Conservation (phyloP, 1,140 invertebrate species). For the Solen grandis region DNA sequence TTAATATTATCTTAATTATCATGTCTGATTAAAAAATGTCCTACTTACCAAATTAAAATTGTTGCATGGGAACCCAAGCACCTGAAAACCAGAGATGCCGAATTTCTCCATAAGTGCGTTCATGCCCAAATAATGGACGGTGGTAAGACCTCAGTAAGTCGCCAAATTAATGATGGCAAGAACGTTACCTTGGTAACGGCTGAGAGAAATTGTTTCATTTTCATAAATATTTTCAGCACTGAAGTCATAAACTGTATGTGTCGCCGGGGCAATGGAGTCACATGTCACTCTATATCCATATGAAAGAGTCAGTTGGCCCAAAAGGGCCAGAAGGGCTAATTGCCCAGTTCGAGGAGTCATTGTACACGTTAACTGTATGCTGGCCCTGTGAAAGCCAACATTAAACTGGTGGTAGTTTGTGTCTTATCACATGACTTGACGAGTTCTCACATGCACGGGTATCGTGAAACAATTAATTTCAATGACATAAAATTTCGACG, state of each 20-base stretch:
- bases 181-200: conserved; percentile 79
- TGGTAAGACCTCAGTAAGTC: conserved; percentile 81
- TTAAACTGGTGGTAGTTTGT: too few relatives aligned
- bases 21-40: neutral
- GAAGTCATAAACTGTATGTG: conserved; percentile 68
- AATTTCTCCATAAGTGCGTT: conserved; percentile 78
- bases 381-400: too few relatives aligned
- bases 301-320: conserved; percentile 30
- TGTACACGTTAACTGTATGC: too few relatives aligned
- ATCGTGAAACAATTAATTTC: too few relatives aligned
- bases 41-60: conserved; percentile 81
- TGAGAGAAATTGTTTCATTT: conserved; percentile 69
- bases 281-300: conserved; percentile 46
- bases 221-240: conserved; percentile 64
- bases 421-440: too few relatives aligned
- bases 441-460: too few relatives aligned
- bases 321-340: conserved; percentile 25
- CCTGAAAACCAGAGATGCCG: conserved; percentile 76
- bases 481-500: too few relatives aligned
- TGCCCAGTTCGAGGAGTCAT: neutral
- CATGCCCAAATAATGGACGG: conserved; percentile 78
- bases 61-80: conserved; percentile 84
- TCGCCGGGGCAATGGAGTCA: conserved; percentile 50
- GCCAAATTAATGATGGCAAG: conserved; percentile 83
- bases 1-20: neutral